These are phyloP conservation scores for Brachionus rotundiformis DNA, from an alignment of 1,140 invertebrate species.

Conservation along the genomic window DNA sequence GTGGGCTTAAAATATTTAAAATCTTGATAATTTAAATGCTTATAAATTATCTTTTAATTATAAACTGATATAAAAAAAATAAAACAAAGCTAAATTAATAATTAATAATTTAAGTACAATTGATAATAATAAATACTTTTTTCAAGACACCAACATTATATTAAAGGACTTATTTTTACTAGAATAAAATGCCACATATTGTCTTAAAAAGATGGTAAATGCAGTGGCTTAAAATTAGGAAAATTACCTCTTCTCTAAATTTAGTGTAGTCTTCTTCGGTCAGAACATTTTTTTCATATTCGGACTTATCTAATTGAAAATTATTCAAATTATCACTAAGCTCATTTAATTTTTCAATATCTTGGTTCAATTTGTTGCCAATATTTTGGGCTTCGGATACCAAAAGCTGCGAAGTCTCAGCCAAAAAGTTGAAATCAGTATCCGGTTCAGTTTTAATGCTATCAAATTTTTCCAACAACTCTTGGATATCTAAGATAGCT, in stretches of 20 bases:
- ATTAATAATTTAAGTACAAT: no score
- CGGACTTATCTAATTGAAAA: not conserved
- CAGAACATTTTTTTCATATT: not conserved
- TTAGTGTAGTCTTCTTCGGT: slow-evolving; percentile 11
- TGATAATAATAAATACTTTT: no score
- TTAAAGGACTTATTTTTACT: no score
- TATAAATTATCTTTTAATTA: no score
- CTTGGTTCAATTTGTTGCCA: not conserved
- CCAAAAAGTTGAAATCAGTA: not conserved
- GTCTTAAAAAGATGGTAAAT: not conserved
- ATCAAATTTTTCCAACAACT: slow-evolving; percentile 10
- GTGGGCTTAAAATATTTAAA: no score
- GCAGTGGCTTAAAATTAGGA: no score
- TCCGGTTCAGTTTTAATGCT: not conserved
- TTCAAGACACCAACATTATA: no score
- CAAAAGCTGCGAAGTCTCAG: not conserved
- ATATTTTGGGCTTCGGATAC: not conserved
- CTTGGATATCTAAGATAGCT: not conserved
- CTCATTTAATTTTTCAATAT: not conserved
- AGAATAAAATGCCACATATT: not conserved
- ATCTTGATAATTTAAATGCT: no score
- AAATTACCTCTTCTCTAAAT: not conserved
- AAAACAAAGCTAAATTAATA: no score
- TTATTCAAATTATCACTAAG: not conserved
- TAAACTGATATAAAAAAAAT: no score